phyloP scores from a whole-genome alignment of 2,888 invertebrate genomes.

The Stenchaetothrips biformis region DNA sequence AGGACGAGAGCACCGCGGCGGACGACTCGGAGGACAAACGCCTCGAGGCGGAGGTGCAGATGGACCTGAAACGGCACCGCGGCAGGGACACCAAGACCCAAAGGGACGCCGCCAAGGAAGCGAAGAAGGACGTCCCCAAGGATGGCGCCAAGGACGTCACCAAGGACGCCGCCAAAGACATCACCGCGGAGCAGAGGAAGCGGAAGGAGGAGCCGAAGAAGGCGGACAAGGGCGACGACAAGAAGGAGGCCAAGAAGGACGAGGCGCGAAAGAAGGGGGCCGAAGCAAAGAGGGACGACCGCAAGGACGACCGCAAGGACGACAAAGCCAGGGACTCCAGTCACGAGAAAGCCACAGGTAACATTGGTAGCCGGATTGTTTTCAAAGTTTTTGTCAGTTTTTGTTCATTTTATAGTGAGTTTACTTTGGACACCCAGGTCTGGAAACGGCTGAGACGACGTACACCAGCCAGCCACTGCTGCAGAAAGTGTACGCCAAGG shows the following conservation, averaged over 20 bases:
- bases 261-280: neutral
- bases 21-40: conserved; percentile 1
- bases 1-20: neutral
- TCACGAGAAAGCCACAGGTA: too few relatives aligned
- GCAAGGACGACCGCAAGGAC: neutral
- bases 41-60: conserved; percentile 6
- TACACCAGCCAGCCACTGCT: neutral
- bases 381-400: too few relatives aligned
- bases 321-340: too few relatives aligned
- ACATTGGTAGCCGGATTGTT: too few relatives aligned
- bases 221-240: conserved; percentile 3
- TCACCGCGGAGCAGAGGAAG: neutral
- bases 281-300: neutral
- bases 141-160: too few relatives aligned
- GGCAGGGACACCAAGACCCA: too few relatives aligned
- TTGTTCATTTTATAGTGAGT: too few relatives aligned
- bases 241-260: neutral
- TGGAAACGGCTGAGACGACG: neutral
- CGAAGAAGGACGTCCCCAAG: too few relatives aligned
- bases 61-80: conserved; percentile 14
- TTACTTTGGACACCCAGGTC: neutral
- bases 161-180: too few relatives aligned
- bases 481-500: neutral
- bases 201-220: neutral
- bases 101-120: too few relatives aligned